Percentiles rank a stretch among this genome's conserved stretches.
Conservation (phyloP, 2,888 invertebrate species). For the Sthenelais limicola region DNA sequence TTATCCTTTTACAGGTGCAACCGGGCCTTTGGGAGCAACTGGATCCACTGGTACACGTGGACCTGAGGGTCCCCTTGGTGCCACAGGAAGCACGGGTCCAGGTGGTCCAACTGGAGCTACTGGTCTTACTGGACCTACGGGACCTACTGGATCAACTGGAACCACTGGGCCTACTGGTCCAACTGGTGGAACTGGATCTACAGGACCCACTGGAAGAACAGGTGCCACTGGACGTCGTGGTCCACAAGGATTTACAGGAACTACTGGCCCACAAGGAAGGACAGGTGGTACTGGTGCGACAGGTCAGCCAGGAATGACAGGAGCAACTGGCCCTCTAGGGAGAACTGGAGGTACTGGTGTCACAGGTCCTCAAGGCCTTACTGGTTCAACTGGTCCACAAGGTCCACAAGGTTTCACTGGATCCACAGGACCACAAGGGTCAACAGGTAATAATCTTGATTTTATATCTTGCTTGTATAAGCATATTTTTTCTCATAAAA, state of each 20-base stretch:
- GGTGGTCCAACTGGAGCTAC: constrained; percentile 41
- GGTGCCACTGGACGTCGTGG: constrained; percentile 44
- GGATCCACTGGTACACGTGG: constrained; percentile 41
- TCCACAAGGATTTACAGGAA: constrained; percentile 36
- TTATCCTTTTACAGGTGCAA: constrained; percentile 34
- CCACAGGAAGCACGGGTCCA: constrained; percentile 41
- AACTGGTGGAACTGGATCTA: constrained; percentile 40
- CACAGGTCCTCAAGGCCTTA: constrained; percentile 41
- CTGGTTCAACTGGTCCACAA: constrained; percentile 36
- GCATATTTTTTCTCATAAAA: too few relatives aligned
- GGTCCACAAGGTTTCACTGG: constrained; percentile 38
- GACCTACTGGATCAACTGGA: constrained; percentile 41
- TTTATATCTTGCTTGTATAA: too few relatives aligned
- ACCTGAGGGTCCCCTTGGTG: constrained; percentile 33
- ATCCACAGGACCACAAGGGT: constrained; percentile 35
- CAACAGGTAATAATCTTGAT: too few relatives aligned
- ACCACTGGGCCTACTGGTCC: constrained; percentile 34
- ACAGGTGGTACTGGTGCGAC: constrained; percentile 39
- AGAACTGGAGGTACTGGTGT: constrained; percentile 42
- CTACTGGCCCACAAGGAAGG: constrained; percentile 42
- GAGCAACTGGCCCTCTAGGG: constrained; percentile 36
- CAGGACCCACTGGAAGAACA: constrained; percentile 40
- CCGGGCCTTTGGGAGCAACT: constrained; percentile 12
- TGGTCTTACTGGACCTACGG: constrained; percentile 44
- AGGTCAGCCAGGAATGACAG: constrained; percentile 41